Conservation (phyloP, 2,797 vertebrate genomes). For the Leptodactylus fallax region DNA sequence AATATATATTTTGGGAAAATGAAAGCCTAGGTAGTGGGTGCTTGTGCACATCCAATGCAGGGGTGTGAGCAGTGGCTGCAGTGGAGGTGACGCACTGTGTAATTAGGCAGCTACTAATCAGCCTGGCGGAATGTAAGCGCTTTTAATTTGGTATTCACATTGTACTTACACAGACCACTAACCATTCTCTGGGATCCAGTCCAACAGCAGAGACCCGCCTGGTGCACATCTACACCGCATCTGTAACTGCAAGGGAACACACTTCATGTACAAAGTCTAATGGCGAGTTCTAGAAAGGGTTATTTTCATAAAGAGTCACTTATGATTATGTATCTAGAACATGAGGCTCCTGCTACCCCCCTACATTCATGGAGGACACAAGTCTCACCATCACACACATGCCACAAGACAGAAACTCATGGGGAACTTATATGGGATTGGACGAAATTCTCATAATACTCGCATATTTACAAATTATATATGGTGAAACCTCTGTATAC, state of each 20-base stretch:
- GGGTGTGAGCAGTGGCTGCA: slow-evolving; percentile 66
- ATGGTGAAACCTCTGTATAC: too few relatives aligned
- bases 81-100: slow-evolving; percentile 71
- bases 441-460: not conserved
- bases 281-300: not conserved
- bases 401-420: not conserved
- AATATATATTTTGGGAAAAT: slow-evolving; percentile 19
- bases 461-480: too few relatives aligned
- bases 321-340: not conserved
- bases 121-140: slow-evolving; percentile 74
- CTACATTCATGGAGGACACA: not conserved
- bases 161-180: slow-evolving; percentile 72
- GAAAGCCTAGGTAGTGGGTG: not conserved
- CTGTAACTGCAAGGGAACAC: slow-evolving; percentile 1
- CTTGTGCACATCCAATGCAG: not conserved
- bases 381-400: too few relatives aligned
- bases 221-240: slow-evolving; percentile 8
- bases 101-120: slow-evolving; percentile 74
- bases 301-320: not conserved
- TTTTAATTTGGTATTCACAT: slow-evolving; percentile 75
- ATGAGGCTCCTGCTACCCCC: not conserved
- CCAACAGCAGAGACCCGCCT: slow-evolving; percentile 29
- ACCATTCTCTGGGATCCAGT: slow-evolving; percentile 50
- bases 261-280: not conserved
- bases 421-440: not conserved